Percentiles rank a stretch among this genome's conserved stretches.
Evolutionary conservation across 1,140 invertebrate species (phyloP).

Genomic region (Lordiphosa collinella): DNA sequence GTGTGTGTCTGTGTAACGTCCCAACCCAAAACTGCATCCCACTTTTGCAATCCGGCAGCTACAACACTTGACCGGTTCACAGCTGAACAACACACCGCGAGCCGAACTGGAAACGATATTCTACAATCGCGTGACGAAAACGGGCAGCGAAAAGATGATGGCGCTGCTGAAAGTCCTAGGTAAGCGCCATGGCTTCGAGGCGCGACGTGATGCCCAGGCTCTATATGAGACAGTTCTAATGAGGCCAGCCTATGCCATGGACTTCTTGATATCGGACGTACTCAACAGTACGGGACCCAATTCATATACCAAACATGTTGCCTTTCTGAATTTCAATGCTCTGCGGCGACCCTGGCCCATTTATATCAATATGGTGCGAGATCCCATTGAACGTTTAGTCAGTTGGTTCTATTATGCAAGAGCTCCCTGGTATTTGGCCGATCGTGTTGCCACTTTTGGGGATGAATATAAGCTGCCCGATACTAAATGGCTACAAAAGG

Average conservation of each 20-base stretch:
- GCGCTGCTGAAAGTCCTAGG: constrained; percentile 88
- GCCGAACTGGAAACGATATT: constrained; percentile 88
- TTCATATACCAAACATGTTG: constrained; percentile 89
- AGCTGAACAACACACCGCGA: constrained; percentile 88
- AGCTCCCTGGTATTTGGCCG: constrained; percentile 92
- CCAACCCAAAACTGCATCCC: constrained; percentile 45
- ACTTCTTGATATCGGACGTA: constrained; percentile 80
- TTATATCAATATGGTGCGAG: constrained; percentile 92
- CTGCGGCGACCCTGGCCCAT: constrained; percentile 89
- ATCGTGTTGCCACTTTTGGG: constrained; percentile 90
- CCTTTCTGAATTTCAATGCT: constrained; percentile 88
- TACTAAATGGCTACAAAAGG: constrained; percentile 92
- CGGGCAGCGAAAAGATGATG: constrained; percentile 92
- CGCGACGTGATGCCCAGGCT: constrained; percentile 90
- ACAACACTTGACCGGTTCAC: constrained; percentile 63
- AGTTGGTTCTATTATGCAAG: constrained; percentile 93
- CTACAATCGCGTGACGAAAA: constrained; percentile 94
- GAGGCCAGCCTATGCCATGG: constrained; percentile 86
- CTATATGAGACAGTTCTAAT: constrained; percentile 83
- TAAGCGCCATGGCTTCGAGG: constrained; percentile 87
- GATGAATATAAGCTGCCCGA: constrained; percentile 89
- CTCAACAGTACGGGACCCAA: constrained; percentile 80
- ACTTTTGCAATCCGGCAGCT: constrained; percentile 71
- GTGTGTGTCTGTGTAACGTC: constrained; percentile 27
- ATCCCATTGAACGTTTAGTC: constrained; percentile 92